These are phyloP conservation scores for Callithrix jacchus DNA, from an alignment of 2,113 vertebrate genomes.

Conservation along the genomic window DNA sequence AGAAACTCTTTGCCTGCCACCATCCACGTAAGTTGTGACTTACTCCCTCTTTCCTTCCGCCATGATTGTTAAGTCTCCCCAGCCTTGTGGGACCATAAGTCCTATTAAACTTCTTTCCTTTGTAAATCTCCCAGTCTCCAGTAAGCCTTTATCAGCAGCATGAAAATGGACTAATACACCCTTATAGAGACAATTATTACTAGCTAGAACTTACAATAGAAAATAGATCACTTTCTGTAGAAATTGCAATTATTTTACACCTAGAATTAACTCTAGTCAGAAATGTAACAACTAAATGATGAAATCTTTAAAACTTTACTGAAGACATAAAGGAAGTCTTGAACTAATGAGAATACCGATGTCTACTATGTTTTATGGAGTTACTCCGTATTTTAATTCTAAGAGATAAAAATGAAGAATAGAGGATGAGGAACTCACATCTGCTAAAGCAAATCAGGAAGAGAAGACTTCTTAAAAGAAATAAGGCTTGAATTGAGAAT, in stretches of 20 bases:
- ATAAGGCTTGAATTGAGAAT: background rate
- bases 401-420: background rate
- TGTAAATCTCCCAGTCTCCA: too few relatives aligned
- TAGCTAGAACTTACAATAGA: background rate
- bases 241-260: background rate
- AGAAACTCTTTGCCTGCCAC: too few relatives aligned
- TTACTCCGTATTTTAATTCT: background rate
- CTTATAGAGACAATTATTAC: background rate
- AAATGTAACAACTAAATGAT: background rate
- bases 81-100: too few relatives aligned
- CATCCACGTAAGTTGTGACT: too few relatives aligned
- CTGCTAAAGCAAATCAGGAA: background rate
- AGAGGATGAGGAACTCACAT: background rate
- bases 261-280: background rate
- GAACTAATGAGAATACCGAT: background rate
- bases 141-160: too few relatives aligned
- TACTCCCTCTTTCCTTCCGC: too few relatives aligned
- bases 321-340: background rate
- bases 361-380: background rate
- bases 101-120: too few relatives aligned
- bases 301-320: background rate
- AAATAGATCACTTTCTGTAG: background rate
- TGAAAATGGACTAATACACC: too few relatives aligned
- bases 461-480: background rate
- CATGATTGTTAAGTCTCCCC: too few relatives aligned